phyloP scores from a whole-genome alignment of 2,113 vertebrate genomes.

The Tapirus terrestris region DNA sequence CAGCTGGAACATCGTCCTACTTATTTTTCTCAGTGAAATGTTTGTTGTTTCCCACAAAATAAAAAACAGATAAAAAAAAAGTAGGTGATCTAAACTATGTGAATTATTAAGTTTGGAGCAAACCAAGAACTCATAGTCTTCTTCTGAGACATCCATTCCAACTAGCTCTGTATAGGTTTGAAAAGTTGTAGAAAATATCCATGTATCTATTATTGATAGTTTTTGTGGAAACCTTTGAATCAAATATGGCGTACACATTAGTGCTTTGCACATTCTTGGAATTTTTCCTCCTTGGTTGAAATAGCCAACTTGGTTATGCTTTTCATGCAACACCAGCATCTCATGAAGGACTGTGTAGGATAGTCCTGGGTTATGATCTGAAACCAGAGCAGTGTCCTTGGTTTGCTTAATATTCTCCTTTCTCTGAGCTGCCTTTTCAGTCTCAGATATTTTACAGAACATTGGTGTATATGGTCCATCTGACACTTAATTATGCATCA shows the following conservation, averaged over 20 bases:
- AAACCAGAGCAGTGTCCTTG: rapidly evolving
- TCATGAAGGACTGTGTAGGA: rapidly evolving
- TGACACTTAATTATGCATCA: rapidly evolving
- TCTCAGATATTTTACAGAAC: rapidly evolving
- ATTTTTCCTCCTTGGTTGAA: background rate
- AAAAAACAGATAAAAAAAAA: slow-evolving; percentile 58
- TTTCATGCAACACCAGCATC: no score
- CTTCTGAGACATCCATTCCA: background rate
- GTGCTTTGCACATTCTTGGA: background rate
- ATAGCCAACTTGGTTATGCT: rapidly evolving
- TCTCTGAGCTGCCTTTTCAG: rapidly evolving
- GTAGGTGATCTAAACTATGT: background rate
- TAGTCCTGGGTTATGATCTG: rapidly evolving
- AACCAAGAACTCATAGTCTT: background rate
- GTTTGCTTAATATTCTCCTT: rapidly evolving
- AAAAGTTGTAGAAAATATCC: background rate
- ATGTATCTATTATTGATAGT: rapidly evolving
- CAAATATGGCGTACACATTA: no score
- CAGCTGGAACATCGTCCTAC: background rate
- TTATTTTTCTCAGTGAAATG: slow-evolving; percentile 13
- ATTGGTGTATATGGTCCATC: rapidly evolving
- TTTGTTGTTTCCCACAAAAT: slow-evolving; percentile 48
- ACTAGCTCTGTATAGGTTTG: rapidly evolving
- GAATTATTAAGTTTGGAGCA: background rate
- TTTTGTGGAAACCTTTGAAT: background rate